Conservation (phyloP, 1,140 invertebrate species). For the Aphidius gifuensis region DNA sequence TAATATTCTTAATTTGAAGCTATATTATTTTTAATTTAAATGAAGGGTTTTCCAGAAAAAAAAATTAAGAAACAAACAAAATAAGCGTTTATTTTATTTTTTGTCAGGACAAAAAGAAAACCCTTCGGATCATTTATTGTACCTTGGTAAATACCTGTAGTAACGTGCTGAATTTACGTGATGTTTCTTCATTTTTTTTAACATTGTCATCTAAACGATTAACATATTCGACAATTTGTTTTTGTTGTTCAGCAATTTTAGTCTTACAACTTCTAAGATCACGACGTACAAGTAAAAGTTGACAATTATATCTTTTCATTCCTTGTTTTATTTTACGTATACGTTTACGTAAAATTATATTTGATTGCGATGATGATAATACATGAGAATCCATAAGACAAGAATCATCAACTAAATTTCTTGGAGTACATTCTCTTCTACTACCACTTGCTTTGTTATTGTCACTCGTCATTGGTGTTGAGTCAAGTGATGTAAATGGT, state of each 20-base stretch:
- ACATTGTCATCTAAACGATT: slow-evolving; percentile 81
- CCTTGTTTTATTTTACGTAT: slow-evolving; percentile 84
- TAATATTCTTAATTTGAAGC: no score
- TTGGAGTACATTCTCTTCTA: slow-evolving; percentile 48
- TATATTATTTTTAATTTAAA: no score
- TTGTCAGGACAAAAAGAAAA: slow-evolving; percentile 3
- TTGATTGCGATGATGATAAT: slow-evolving; percentile 68
- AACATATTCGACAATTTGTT: slow-evolving; percentile 78
- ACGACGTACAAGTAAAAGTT: slow-evolving; percentile 69
- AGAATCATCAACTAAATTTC: slow-evolving; percentile 52
- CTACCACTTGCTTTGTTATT: slow-evolving; percentile 45
- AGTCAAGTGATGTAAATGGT: slow-evolving; percentile 63
- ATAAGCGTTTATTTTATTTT: neutral
- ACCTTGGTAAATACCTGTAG: slow-evolving; percentile 67
- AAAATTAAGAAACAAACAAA: slow-evolving; percentile 3
- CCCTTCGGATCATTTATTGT: slow-evolving; percentile 26
- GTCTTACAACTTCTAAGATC: slow-evolving; percentile 75
- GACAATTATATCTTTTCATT: slow-evolving; percentile 83
- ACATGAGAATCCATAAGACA: slow-evolving; percentile 58
- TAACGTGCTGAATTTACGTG: slow-evolving; percentile 81
- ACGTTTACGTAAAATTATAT: slow-evolving; percentile 79
- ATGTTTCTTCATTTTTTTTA: slow-evolving; percentile 85
- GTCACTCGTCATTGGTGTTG: slow-evolving; percentile 56
- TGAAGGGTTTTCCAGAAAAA: no score
- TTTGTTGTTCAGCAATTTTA: slow-evolving; percentile 78